Evolutionary conservation across 1,140 invertebrate genomes (phyloP).

Genomic region (Brachionus plicatilis): DNA sequence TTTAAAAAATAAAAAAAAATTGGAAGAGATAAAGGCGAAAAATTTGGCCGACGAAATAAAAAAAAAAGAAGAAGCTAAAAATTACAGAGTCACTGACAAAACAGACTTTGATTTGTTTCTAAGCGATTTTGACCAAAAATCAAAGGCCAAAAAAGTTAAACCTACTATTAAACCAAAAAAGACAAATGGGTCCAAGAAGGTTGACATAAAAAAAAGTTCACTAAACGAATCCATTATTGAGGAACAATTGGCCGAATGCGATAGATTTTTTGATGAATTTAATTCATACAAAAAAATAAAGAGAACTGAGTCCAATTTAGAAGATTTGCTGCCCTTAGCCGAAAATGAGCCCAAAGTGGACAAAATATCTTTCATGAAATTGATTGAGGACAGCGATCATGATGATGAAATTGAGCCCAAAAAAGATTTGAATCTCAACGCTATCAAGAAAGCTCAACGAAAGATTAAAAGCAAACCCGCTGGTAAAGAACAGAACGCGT

Average conservation of each 20-base stretch:
- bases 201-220: background rate
- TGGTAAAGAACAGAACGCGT: background rate
- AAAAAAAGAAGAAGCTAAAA: conserved; percentile 24
- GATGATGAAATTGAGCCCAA: background rate
- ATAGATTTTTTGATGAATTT: background rate
- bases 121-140: background rate
- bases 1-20: background rate
- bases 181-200: background rate
- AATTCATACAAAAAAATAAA: background rate
- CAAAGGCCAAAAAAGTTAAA: background rate
- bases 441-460: background rate
- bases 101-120: conserved; percentile 14
- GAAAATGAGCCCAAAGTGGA: background rate
- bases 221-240: background rate
- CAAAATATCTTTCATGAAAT: conserved; percentile 12
- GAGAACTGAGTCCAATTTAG: background rate
- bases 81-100: background rate
- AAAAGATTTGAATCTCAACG: background rate
- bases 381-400: background rate
- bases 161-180: background rate
- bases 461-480: background rate
- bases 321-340: background rate
- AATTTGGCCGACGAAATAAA: background rate
- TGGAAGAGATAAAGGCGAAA: background rate
- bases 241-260: background rate